Base-by-base conservation (phyloP, 2,113 vertebrate genomes). In the Gadus chalcogrammus region DNA sequence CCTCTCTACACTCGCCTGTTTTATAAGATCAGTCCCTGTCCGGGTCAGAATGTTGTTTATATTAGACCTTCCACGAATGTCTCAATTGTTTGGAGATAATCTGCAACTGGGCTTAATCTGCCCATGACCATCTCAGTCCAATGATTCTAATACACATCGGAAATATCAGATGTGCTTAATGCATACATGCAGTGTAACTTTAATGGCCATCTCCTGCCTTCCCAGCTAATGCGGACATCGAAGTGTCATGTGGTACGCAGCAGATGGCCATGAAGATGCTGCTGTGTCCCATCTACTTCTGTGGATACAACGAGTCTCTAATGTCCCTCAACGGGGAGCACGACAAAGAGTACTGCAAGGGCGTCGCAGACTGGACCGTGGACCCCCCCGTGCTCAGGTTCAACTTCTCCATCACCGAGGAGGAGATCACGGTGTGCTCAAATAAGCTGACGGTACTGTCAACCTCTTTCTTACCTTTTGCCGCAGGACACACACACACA, bases 271-370 rank as follows among this genome's bases (percentile, higher is more conserved):
- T 92, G 4, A 15, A 69, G 17, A 87, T 92, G 67, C 80, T 91
- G 42, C 28, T 91, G 61, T 92, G 91, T 67, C 89, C 91, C 16
- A 1, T 92, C 20, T 88, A 90, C 59, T 91, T 81, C 17, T 82
- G 69, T 20, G 91, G 90, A 13, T 91, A 90, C 72, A 90, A 90
- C 3, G 89, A 90, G 68, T 82, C 91, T 0, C 68, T 89, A 69
- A 68, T 89, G 83, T 55, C 80, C 18, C 86, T 92, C 28, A 92
- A 92, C 64, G 75, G 76, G 0, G 3, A 75, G 31, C 87, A 84
- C 65, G 17, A 56, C 68, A 90, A 80, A 5, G 42, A 55, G 0
- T 66, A 79, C 31, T 92, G 91, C 69, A 77, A 27, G 67, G 89
- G 90, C 20, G 81, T 28, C 0, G 13, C 88, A 2, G 86, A 91